Evolutionary conservation across 1,140 invertebrate genomes (phyloP), one percentile per base, ranked within the genome.

Genomic region (Scaptomyza hsui): DNA sequence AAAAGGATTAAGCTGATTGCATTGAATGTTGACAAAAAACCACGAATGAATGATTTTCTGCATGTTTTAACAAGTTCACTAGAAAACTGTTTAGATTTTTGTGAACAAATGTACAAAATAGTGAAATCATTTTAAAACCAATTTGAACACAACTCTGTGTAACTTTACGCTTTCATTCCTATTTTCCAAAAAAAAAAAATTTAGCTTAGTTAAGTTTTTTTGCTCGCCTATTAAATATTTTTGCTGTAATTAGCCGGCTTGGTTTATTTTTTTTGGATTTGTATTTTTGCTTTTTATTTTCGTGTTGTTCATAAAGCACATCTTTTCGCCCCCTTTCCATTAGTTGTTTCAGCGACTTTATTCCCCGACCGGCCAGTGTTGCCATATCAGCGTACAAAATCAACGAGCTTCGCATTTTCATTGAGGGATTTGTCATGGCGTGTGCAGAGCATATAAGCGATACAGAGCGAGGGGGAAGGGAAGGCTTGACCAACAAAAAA

Each of bases 341-440:
- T 37, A 3, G 7, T 29, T 29, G 6, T 29, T 29, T 1, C 6
- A 29, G 26, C 7, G 0, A 29, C 6, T 7, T 1, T 9, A 9
- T 29, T 12, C 2, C 12, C 7, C n/a, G n/a, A 12, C 15, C n/a
- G 45, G 45, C 7, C 48, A 63, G 45, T 21, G 60, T 13, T 13
- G 52, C 21, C 48, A 9, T 83, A 85, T 83, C 79, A 78, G 62
- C 62, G 51, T 75, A 71, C 49, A 83, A 78, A 72, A 82, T 82
- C 78, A 83, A 75, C 72, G 63, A 83, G 74, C 78, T 62, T n/a
- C 35, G 42, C 32, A 24, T 63, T 56, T 63, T 56, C 44, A 49
- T 55, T 24, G 41, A 55, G 60, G 9, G 9, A 15, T 59, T 35
- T 32, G 1, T 39, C 4, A 7, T 41, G 19, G 19, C 18, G 6